Conservation (phyloP, 1,140 invertebrate species). For the Drosophila parvula region DNA sequence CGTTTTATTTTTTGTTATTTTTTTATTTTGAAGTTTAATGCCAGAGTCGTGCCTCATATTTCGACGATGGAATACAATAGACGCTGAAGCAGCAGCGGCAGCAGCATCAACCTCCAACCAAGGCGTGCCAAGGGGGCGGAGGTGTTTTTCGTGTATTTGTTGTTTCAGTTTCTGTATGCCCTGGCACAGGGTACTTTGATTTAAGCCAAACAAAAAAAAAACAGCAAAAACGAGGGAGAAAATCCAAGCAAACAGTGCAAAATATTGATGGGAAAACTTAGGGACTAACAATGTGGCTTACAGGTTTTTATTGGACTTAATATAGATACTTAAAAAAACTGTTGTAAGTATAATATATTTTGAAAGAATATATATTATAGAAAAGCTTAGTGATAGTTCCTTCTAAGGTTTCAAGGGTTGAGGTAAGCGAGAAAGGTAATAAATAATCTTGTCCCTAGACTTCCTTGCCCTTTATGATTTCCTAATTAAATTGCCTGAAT, state of each 20-base stretch:
- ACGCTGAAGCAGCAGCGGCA: constrained; percentile 41
- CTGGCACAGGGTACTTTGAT: constrained; percentile 12
- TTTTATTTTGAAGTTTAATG: constrained; percentile 74
- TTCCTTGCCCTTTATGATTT: not conserved
- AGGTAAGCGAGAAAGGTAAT: not conserved
- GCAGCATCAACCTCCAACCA: constrained; percentile 21
- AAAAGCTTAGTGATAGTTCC: not conserved
- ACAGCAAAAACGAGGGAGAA: not conserved
- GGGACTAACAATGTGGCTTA: not conserved
- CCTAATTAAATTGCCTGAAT: not conserved
- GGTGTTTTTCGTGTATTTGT: constrained; percentile 56
- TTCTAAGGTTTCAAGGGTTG: not conserved
- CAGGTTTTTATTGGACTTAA: not conserved
- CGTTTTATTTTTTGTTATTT: constrained; percentile 59
- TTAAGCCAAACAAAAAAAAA: too few species aligned
- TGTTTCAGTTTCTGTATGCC: constrained; percentile 30
- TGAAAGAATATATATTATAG: too few species aligned
- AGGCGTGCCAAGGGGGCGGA: constrained; percentile 78
- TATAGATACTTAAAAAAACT: not conserved
- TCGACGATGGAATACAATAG: constrained; percentile 81
- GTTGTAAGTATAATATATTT: not conserved
- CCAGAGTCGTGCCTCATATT: constrained; percentile 82
- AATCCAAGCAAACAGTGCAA: not conserved
- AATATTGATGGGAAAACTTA: not conserved
- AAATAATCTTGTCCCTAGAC: not conserved